Evolutionary conservation across 2,797 vertebrate species (phyloP).

Genomic region (Aulostomus chinensis): DNA sequence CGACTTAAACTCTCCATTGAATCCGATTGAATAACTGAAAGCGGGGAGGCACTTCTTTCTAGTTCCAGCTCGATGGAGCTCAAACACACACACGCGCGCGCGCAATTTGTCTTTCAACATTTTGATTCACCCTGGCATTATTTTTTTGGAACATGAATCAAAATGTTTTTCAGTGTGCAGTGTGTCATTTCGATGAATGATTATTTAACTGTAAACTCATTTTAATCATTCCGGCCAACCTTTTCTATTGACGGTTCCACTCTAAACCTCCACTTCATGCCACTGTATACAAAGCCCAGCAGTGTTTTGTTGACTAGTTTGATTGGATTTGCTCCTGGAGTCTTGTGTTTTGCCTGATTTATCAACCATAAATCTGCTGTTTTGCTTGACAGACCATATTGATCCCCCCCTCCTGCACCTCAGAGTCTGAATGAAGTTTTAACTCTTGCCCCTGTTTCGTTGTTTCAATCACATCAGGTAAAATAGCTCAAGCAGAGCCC

Average conservation of each 20-base stretch:
- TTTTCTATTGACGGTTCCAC: too few species aligned
- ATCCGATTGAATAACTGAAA: conserved; percentile 26
- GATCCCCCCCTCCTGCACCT: conserved; percentile 12
- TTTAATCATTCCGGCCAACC: too few species aligned
- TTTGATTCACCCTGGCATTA: conserved; percentile 3
- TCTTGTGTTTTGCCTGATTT: conserved; percentile 12
- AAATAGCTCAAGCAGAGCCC: conserved; percentile 14
- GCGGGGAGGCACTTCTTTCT: background rate
- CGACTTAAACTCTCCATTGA: conserved; percentile 10
- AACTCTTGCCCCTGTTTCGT: conserved; percentile 2
- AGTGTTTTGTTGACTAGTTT: background rate
- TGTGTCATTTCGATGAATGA: too few species aligned
- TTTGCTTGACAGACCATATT: conserved; percentile 2
- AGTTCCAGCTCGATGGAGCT: background rate
- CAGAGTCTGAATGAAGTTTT: conserved; percentile 2
- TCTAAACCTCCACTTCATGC: background rate
- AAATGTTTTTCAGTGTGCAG: conserved; percentile 9
- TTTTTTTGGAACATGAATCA: conserved; percentile 26
- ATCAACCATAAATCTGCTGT: conserved; percentile 10
- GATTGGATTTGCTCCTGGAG: conserved; percentile 1
- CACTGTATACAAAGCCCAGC: background rate
- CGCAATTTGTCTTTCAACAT: conserved; percentile 12
- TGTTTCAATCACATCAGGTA: conserved; percentile 1
- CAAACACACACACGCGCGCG: conserved; percentile 7
- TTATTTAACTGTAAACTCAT: too few species aligned